These are phyloP conservation scores for Tribolium madens DNA, from an alignment of 1,140 invertebrate species.

Conservation along the genomic window DNA sequence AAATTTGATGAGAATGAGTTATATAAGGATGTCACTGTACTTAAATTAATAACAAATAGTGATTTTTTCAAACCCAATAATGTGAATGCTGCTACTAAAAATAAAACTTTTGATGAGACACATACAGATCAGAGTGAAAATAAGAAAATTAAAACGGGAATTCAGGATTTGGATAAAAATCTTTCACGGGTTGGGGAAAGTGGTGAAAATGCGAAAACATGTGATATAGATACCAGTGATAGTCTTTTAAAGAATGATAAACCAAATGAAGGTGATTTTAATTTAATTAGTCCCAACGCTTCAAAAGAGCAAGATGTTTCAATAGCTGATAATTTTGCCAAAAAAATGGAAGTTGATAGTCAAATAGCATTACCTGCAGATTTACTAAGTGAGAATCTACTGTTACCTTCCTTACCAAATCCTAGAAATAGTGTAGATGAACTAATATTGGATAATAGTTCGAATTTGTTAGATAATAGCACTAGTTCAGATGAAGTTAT, in stretches of 20 bases:
- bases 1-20: conserved; percentile 62
- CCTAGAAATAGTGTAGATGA: conserved; percentile 56
- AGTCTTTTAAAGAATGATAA: background rate
- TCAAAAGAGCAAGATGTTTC: background rate
- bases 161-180: background rate
- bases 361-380: background rate
- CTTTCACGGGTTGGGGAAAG: background rate
- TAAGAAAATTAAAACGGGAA: background rate
- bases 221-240: too few species aligned
- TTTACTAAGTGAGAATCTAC: conserved; percentile 54
- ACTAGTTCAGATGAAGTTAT: conserved; percentile 63
- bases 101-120: background rate
- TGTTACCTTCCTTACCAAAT: conserved; percentile 52
- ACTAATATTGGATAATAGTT: conserved; percentile 56
- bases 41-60: conserved; percentile 53
- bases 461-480: conserved; percentile 59
- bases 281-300: background rate
- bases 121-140: background rate
- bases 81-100: conserved; percentile 4
- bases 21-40: conserved; percentile 59
- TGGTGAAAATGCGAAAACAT: background rate
- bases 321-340: conserved; percentile 7
- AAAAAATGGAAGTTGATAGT: conserved; percentile 38
- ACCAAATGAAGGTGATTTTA: background rate
- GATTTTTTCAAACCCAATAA: conserved; percentile 55